Evolutionary conservation across 2,888 invertebrate genomes (phyloP).

Genomic region (Lochmaea capreae): DNA sequence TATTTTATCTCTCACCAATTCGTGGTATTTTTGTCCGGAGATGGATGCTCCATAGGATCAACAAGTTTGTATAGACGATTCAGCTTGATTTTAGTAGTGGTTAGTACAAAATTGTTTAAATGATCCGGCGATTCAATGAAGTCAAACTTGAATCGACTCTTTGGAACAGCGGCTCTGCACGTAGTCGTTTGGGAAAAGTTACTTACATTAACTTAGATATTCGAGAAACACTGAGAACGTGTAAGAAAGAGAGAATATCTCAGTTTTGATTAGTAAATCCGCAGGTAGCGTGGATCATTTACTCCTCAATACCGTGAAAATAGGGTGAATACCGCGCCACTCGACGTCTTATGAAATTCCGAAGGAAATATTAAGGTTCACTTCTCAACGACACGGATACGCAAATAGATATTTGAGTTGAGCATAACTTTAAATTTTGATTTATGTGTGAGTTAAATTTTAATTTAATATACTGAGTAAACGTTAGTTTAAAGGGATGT

Average conservation of each 20-base stretch:
- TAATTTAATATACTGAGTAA: background rate
- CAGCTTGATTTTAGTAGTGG: too few species aligned
- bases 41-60: too few species aligned
- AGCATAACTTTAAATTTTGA: conserved; percentile 2
- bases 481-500: background rate
- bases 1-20: too few species aligned
- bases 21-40: too few species aligned
- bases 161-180: too few species aligned
- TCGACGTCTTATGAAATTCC: conserved; percentile 20
- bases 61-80: too few species aligned
- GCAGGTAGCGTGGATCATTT: conserved; percentile 24
- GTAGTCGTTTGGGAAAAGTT: conserved; percentile 9
- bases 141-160: too few species aligned
- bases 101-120: too few species aligned
- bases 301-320: conserved; percentile 16
- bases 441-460: conserved; percentile 11
- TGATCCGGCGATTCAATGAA: too few species aligned
- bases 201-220: conserved; percentile 20
- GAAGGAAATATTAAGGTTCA: conserved; percentile 19
- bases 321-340: conserved; percentile 17
- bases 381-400: background rate
- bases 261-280: conserved; percentile 19
- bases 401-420: background rate
- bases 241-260: conserved; percentile 7
- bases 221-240: background rate